These are phyloP conservation scores for Pachymerium ferrugineum DNA, from an alignment of 2,888 invertebrate species.

Conservation along the genomic window DNA sequence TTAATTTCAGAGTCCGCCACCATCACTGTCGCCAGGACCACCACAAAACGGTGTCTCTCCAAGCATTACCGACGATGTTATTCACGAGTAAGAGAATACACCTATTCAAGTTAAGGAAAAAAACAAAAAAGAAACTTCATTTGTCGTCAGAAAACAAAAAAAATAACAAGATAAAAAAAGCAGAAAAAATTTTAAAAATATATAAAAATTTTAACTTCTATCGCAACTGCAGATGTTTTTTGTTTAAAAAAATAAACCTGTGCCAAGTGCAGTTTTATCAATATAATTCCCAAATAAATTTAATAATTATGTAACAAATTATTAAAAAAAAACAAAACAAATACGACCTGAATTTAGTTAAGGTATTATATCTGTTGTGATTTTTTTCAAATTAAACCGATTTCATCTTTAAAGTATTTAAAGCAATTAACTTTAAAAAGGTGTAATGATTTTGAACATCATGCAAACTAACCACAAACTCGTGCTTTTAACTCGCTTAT, in stretches of 20 bases:
- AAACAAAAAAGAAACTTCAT: too few species aligned
- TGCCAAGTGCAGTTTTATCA: neutral
- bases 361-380: conserved; percentile 15
- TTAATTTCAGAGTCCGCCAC: neutral
- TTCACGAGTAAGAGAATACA: neutral
- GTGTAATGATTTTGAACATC: too few species aligned
- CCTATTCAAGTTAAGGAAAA: neutral
- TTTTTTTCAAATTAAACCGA: neutral
- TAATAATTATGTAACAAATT: neutral
- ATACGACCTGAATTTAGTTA: neutral
- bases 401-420: neutral
- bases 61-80: too few species aligned
- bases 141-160: too few species aligned
- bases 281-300: neutral
- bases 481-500: neutral
- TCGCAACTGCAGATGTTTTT: neutral
- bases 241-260: neutral
- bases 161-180: too few species aligned
- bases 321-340: neutral
- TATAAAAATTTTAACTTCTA: neutral
- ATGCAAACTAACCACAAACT: conserved; percentile 21
- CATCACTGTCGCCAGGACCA: neutral
- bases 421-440: too few species aligned
- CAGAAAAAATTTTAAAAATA: too few species aligned
- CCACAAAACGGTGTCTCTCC: neutral